Conservation (phyloP, 2,888 invertebrate species). For the Trimorus sp. region DNA sequence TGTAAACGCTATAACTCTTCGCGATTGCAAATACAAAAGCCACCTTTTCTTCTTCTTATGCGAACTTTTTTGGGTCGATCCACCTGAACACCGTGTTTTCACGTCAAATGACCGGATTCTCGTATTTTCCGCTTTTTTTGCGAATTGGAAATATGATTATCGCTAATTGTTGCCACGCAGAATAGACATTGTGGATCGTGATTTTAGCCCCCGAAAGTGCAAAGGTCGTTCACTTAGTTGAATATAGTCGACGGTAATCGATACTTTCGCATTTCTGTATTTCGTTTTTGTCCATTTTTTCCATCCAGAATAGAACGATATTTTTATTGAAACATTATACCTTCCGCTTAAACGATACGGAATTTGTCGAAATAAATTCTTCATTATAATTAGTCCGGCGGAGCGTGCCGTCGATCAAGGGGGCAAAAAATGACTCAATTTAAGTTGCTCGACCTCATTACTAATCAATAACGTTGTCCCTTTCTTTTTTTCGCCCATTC, state of each 20-base stretch:
- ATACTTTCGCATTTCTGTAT: too few relatives aligned
- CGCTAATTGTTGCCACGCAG: too few relatives aligned
- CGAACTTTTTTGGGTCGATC: constrained; percentile 30
- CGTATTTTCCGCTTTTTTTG: neutral
- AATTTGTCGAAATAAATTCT: constrained; percentile 3
- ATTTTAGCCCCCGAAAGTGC: too few relatives aligned
- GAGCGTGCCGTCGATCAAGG: neutral
- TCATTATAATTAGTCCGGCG: constrained; percentile 12
- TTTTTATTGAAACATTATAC: too few relatives aligned
- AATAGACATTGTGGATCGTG: too few relatives aligned
- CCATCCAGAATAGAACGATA: too few relatives aligned
- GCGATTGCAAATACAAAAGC: constrained; percentile 30
- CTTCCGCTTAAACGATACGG: too few relatives aligned
- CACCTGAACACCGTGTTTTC: constrained; percentile 8
- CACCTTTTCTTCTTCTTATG: neutral
- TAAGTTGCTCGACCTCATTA: constrained; percentile 30
- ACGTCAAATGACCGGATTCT: neutral
- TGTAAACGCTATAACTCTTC: constrained; percentile 24
- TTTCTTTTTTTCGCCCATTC: constrained; percentile 39
- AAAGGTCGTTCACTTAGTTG: too few relatives aligned
- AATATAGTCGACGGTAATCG: too few relatives aligned
- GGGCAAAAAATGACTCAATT: constrained; percentile 20
- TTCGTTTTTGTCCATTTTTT: too few relatives aligned
- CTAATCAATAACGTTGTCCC: constrained; percentile 36
- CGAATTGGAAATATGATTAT: too few relatives aligned